These are phyloP conservation scores for Ptychochromis oligacanthus DNA, from an alignment of 2,113 vertebrate genomes.

Conservation along the genomic window DNA sequence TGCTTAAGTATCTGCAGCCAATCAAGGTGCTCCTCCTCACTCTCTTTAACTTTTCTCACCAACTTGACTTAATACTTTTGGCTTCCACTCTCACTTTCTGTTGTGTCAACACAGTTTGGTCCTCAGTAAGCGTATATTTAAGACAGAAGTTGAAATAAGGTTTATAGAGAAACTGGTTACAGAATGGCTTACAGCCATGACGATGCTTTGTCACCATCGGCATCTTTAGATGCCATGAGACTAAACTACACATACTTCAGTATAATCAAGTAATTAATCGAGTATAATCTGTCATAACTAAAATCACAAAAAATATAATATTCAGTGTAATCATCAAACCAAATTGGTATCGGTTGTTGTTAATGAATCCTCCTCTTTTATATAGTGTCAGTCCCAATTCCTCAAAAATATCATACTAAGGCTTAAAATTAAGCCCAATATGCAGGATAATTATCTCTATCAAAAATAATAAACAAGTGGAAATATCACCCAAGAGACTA, in stretches of 20 bases:
- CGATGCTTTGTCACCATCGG: background rate
- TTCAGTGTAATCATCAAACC: background rate
- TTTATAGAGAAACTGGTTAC: conserved; percentile 28
- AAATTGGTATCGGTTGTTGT: background rate
- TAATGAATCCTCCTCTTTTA: background rate
- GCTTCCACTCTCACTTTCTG: conserved; percentile 15
- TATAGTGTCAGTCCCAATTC: background rate
- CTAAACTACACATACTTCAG: background rate
- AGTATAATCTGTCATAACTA: background rate
- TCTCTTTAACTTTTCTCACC: conserved; percentile 39
- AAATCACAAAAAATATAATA: background rate
- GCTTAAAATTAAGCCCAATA: background rate
- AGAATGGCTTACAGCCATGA: background rate
- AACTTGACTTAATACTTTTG: background rate
- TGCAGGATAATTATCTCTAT: background rate
- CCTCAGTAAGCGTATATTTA: conserved; percentile 12
- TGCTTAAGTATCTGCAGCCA: conserved; percentile 25
- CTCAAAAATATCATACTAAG: background rate
- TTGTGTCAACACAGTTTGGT: conserved; percentile 47
- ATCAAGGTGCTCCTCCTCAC: conserved; percentile 1
- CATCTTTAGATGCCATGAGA: background rate
- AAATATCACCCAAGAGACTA: conserved; percentile 36
- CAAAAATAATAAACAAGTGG: conserved; percentile 43
- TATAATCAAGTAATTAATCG: too few relatives aligned
- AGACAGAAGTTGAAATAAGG: conserved; percentile 50